phyloP scores from a whole-genome alignment of 2,113 vertebrate species.

The Oenanthe oenanthe region DNA sequence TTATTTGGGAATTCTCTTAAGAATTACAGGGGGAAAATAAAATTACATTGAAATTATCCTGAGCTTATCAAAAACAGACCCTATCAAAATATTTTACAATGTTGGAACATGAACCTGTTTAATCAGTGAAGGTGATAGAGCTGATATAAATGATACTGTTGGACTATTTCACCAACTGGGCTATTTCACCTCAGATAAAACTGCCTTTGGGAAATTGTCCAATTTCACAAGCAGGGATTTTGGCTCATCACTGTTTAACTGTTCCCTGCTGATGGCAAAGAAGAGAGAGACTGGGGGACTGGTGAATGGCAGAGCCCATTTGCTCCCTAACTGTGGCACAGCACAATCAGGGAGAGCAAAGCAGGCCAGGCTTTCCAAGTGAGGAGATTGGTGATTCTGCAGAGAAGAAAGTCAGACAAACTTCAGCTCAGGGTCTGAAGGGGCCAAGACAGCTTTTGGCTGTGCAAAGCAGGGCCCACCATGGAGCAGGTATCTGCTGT shows the following conservation, averaged over 20 bases:
- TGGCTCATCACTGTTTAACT: not conserved
- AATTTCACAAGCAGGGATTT: not conserved
- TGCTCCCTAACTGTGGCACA: not conserved
- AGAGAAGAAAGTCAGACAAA: not conserved
- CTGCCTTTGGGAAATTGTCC: not conserved
- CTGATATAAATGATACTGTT: not conserved
- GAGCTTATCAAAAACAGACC: not conserved
- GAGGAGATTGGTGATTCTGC: not conserved
- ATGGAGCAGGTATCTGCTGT: not conserved
- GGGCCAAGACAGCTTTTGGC: not conserved
- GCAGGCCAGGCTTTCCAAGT: not conserved
- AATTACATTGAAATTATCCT: not conserved
- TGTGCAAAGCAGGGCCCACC: not conserved
- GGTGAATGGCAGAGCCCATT: not conserved
- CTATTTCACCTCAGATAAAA: not conserved
- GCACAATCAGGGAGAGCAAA: not conserved
- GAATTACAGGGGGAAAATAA: not conserved
- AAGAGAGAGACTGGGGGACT: not conserved
- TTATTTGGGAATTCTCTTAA: constrained; percentile 12
- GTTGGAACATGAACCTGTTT: not conserved
- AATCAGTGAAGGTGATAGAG: not conserved
- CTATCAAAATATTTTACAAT: not conserved
- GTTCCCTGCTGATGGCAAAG: not conserved
- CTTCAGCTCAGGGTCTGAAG: not conserved
- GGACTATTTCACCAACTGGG: not conserved